phyloP scores from a whole-genome alignment of 2,888 invertebrate species.

The Thymelicus acteon region DNA sequence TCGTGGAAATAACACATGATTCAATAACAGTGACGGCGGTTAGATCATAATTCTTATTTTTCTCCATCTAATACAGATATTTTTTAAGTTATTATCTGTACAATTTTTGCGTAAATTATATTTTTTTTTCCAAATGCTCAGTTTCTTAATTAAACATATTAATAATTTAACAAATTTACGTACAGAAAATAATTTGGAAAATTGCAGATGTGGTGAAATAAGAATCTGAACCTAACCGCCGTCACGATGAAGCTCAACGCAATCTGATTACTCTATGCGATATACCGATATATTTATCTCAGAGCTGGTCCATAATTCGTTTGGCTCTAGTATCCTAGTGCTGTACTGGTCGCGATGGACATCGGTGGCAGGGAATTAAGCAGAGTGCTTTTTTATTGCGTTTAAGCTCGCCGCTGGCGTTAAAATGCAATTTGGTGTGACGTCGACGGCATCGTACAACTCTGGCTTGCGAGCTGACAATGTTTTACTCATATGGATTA shows the following conservation, averaged over 20 bases:
- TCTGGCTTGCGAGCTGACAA: conserved; percentile 33
- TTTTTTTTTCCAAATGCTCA: too few species aligned
- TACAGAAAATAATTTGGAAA: too few species aligned
- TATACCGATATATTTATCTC: conserved; percentile 51
- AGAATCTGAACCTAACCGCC: too few species aligned
- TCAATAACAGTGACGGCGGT: background rate
- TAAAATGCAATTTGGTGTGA: conserved; percentile 59
- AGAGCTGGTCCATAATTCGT: conserved; percentile 45
- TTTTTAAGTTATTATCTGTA: too few species aligned
- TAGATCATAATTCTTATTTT: too few species aligned
- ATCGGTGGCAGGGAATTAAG: conserved; percentile 61
- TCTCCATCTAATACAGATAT: too few species aligned
- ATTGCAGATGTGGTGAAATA: too few species aligned
- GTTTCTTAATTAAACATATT: too few species aligned
- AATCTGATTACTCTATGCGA: conserved; percentile 32
- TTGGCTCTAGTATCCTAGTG: conserved; percentile 42
- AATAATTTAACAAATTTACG: too few species aligned
- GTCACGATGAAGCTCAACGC: background rate
- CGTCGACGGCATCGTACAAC: conserved; percentile 17
- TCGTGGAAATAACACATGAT: background rate
- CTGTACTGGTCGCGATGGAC: conserved; percentile 55
- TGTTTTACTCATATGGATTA: conserved; percentile 35
- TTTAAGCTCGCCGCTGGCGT: conserved; percentile 56
- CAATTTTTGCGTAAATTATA: too few species aligned
- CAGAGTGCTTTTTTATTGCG: conserved; percentile 74